Evolutionary conservation across 2,113 vertebrate species (phyloP).

Genomic region (Petroica traversi): DNA sequence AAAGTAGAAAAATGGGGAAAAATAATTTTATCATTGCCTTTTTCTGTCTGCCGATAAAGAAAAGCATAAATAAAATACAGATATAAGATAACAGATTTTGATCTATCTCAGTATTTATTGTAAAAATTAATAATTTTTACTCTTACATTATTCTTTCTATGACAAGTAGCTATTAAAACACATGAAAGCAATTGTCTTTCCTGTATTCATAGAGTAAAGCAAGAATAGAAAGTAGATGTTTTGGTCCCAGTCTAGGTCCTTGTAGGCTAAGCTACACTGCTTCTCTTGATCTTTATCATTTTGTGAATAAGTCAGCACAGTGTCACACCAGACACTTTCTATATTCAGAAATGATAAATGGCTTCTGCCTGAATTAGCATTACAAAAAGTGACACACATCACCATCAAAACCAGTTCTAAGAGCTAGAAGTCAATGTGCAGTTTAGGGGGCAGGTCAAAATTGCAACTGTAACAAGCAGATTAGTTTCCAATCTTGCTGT

Average conservation of each 20-base stretch:
- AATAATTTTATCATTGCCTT: neutral
- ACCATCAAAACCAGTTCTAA: neutral
- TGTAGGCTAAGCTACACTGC: neutral
- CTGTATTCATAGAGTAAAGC: neutral
- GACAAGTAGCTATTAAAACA: neutral
- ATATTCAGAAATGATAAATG: conserved; percentile 11
- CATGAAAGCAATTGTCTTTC: neutral
- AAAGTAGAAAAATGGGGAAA: neutral
- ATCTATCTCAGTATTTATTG: neutral
- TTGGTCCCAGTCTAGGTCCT: neutral
- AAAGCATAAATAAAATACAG: neutral
- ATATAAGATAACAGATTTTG: neutral
- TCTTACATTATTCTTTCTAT: neutral
- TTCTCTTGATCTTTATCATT: neutral
- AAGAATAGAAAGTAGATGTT: neutral
- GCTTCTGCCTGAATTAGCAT: conserved; percentile 15
- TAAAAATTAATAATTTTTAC: neutral
- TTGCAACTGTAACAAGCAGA: neutral
- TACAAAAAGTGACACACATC: neutral
- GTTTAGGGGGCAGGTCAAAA: conserved; percentile 6
- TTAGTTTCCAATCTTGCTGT: neutral
- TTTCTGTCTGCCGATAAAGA: neutral
- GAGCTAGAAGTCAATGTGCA: neutral
- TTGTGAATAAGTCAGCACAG: neutral
- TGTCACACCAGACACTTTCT: neutral